Conservation (phyloP, 2,797 vertebrate genomes). For the Cossypha niveicapilla region DNA sequence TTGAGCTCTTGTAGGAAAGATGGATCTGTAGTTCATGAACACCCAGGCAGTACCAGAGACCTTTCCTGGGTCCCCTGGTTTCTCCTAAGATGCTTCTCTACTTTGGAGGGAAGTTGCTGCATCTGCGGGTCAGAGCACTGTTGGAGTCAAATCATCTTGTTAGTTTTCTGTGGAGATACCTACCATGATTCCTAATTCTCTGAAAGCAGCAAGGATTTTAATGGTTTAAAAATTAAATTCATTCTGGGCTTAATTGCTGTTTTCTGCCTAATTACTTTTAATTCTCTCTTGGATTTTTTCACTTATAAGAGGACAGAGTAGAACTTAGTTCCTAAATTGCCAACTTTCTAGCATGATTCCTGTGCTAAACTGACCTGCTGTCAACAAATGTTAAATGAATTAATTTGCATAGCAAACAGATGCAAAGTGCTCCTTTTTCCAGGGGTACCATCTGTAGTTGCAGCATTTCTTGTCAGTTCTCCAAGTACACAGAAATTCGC, state of each 20-base stretch:
- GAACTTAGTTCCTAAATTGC: conserved; percentile 32
- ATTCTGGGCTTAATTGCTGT: conserved; percentile 28
- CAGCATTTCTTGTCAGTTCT: conserved; percentile 50
- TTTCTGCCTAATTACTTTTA: conserved; percentile 46
- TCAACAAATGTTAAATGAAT: conserved; percentile 55
- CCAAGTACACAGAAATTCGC: neutral
- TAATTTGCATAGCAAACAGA: conserved; percentile 64
- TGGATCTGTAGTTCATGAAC: neutral
- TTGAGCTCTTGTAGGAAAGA: neutral
- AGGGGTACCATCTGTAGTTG: conserved; percentile 54
- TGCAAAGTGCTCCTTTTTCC: conserved; percentile 51
- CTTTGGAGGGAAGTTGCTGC: neutral
- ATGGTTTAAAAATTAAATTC: conserved; percentile 20
- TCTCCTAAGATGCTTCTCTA: neutral
- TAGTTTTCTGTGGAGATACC: neutral
- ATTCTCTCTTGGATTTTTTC: conserved; percentile 42
- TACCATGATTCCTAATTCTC: neutral
- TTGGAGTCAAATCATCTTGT: neutral
- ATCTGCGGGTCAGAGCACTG: neutral
- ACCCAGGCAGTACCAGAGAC: neutral
- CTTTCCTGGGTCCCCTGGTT: neutral
- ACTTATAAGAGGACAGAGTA: neutral
- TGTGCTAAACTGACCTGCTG: conserved; percentile 57
- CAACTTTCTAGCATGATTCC: conserved; percentile 40
- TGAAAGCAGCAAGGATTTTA: conserved; percentile 1